Conservation (phyloP, 1,140 invertebrate species). For the Lysiphlebus fabarum region DNA sequence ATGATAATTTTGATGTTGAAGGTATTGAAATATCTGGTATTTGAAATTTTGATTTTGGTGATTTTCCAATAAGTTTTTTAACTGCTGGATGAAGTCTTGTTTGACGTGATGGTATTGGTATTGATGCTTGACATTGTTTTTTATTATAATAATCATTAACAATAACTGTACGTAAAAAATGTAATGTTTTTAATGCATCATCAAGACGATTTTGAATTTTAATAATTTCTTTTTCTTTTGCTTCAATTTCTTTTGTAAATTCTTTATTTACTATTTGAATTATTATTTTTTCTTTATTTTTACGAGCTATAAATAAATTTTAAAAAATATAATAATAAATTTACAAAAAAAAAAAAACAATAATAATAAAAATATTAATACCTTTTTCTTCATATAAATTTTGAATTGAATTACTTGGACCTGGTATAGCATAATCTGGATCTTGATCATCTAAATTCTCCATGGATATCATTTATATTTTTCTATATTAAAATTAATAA, state of each 20-base stretch:
- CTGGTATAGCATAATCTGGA: slow-evolving; percentile 50
- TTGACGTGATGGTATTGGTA: slow-evolving; percentile 55
- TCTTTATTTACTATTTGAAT: slow-evolving; percentile 53
- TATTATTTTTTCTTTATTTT: slow-evolving; percentile 42
- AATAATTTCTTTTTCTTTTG: slow-evolving; percentile 56
- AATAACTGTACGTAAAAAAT: slow-evolving; percentile 68
- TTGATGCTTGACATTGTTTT: slow-evolving; percentile 56
- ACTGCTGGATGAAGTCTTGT: slow-evolving; percentile 70
- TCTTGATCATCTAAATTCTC: slow-evolving; percentile 43
- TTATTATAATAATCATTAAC: slow-evolving; percentile 68
- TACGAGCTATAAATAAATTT: slow-evolving; percentile 36
- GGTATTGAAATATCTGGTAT: slow-evolving; percentile 21
- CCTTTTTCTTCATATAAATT: slow-evolving; percentile 50
- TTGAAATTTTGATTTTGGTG: slow-evolving; percentile 32
- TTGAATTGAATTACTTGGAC: slow-evolving; percentile 37
- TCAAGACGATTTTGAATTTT: slow-evolving; percentile 62
- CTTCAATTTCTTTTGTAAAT: slow-evolving; percentile 57
- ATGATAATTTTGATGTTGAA: slow-evolving; percentile 25
- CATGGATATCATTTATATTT: slow-evolving; percentile 34
- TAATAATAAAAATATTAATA: slow-evolving; percentile 27
- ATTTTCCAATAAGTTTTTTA: slow-evolving; percentile 65
- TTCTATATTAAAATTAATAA: neutral
- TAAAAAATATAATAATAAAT: neutral
- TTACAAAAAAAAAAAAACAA: neutral
- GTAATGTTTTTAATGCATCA: slow-evolving; percentile 63